phyloP scores from a whole-genome alignment of 2,888 invertebrate species.

The Strigamia transsilvanica region DNA sequence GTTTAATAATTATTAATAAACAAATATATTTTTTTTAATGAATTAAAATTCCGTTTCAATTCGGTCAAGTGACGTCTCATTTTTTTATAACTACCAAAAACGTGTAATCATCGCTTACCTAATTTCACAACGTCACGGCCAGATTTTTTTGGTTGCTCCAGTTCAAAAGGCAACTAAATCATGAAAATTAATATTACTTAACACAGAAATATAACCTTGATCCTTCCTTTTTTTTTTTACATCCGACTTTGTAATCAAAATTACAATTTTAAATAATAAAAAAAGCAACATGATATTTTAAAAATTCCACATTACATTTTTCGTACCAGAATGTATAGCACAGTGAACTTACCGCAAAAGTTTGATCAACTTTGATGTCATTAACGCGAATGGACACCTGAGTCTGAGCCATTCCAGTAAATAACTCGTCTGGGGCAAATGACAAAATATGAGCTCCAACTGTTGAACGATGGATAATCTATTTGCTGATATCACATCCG shows the following conservation, averaged over 20 bases:
- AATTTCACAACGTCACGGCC: conserved; percentile 32
- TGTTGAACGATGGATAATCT: not conserved
- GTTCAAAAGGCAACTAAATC: conserved; percentile 29
- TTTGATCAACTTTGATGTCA: conserved; percentile 19
- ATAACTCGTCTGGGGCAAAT: not conserved
- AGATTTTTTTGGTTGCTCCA: conserved; percentile 40
- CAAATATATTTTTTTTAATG: not conserved
- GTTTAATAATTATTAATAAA: too few species aligned
- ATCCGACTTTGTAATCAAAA: not conserved
- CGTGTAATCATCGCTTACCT: not conserved
- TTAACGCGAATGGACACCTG: conserved; percentile 17
- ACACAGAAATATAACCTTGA: not conserved
- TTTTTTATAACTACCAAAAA: not conserved
- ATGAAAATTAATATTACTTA: conserved; percentile 9
- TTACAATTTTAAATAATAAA: not conserved
- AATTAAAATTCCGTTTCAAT: not conserved
- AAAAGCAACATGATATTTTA: not conserved
- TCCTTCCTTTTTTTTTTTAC: not conserved
- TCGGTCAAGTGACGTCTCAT: not conserved
- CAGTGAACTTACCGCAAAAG: conserved; percentile 22
- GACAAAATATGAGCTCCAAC: not conserved
- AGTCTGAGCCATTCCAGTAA: not conserved
- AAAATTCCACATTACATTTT: not conserved
- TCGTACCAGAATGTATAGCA: not conserved
- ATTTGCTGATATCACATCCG: conserved; percentile 11